phyloP scores from a whole-genome alignment of 2,888 invertebrate species.

The Lottia gigantea region DNA sequence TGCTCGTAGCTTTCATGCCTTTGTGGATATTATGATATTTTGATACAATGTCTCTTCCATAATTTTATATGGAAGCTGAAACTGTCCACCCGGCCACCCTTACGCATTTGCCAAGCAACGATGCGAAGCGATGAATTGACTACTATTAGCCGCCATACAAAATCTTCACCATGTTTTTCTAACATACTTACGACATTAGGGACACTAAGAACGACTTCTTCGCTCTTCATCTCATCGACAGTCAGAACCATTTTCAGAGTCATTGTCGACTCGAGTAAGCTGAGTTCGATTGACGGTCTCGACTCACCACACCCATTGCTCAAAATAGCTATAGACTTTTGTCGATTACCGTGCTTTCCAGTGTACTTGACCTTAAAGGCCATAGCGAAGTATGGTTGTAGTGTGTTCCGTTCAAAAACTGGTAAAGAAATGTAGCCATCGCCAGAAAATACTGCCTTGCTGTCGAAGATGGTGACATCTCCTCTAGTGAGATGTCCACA shows the following conservation, averaged over 20 bases:
- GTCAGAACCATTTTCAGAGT: neutral
- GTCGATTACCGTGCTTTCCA: neutral
- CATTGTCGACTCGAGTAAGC: neutral
- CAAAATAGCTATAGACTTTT: conserved; percentile 3
- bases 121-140: no score
- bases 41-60: no score
- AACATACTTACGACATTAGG: neutral
- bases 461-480: conserved; percentile 11
- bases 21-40: no score
- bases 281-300: conserved; percentile 16
- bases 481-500: conserved; percentile 13
- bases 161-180: neutral
- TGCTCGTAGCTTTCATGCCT: no score
- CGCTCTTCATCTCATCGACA: neutral
- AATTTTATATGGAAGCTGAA: no score
- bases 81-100: no score
- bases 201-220: neutral
- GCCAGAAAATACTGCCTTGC: conserved; percentile 15
- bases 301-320: conserved; percentile 16
- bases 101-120: no score
- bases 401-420: conserved; percentile 17
- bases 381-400: conserved; percentile 15
- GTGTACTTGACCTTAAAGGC: conserved; percentile 17
- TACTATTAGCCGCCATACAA: no score
- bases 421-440: conserved; percentile 12